Percentiles rank a stretch among this genome's conserved stretches.
phyloP scores from a whole-genome alignment of 2,888 invertebrate genomes.

The Nomada lathburiana region DNA sequence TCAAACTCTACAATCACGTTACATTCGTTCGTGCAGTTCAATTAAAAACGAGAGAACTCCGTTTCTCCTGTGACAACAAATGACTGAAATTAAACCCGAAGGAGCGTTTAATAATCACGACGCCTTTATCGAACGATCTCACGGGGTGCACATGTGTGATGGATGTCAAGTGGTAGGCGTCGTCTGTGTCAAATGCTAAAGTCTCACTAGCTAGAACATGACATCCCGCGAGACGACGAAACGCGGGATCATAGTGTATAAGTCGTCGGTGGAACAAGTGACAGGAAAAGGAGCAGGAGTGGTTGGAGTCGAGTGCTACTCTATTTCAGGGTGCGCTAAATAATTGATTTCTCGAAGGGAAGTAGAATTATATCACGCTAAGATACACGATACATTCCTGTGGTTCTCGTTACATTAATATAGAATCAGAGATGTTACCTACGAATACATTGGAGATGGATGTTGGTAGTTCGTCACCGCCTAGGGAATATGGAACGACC shows the following conservation, averaged over 20 bases:
- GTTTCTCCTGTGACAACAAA: not conserved
- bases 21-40: too few relatives aligned
- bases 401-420: slow-evolving; percentile 16
- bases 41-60: not conserved
- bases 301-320: not conserved
- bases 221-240: slow-evolving; percentile 24
- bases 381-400: not conserved
- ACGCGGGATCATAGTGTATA: not conserved
- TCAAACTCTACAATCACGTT: too few relatives aligned
- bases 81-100: too few relatives aligned
- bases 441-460: slow-evolving; percentile 57
- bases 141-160: slow-evolving; percentile 53
- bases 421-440: slow-evolving; percentile 49
- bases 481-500: slow-evolving; percentile 45
- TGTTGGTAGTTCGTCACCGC: slow-evolving; percentile 39
- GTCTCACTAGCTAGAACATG: slow-evolving; percentile 29
- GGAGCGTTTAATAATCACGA: slow-evolving; percentile 13
- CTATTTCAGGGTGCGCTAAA: slow-evolving; percentile 4
- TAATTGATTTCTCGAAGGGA: slow-evolving; percentile 36
- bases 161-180: slow-evolving; percentile 42
- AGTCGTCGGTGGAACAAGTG: slow-evolving; percentile 5
- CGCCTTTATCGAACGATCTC: slow-evolving; percentile 50
- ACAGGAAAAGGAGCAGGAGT: not conserved
- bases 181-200: slow-evolving; percentile 41
- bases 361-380: not conserved